Evolutionary conservation across 2,113 vertebrate genomes (phyloP).

Genomic region (Reinhardtius hippoglossoides): DNA sequence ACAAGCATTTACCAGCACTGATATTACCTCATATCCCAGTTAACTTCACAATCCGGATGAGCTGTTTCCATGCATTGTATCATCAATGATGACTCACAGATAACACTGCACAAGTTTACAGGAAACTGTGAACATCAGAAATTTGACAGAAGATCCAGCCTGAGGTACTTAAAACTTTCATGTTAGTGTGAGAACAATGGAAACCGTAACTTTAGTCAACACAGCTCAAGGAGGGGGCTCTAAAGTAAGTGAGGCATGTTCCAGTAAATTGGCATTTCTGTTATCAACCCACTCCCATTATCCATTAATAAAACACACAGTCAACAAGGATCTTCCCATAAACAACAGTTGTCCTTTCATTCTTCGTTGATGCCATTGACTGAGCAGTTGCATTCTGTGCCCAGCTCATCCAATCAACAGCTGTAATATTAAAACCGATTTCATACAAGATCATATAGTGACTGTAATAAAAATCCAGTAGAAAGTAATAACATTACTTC

Average conservation of each 20-base stretch:
- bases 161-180: conserved; percentile 1
- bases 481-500: not conserved
- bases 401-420: not conserved
- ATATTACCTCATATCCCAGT: conserved; percentile 11
- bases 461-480: not conserved
- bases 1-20: not conserved
- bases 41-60: conserved; percentile 3
- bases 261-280: not conserved
- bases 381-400: not conserved
- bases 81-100: conserved; percentile 11
- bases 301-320: not conserved
- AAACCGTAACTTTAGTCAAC: conserved; percentile 1
- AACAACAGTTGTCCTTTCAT: no score
- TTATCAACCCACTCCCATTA: not conserved
- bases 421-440: not conserved
- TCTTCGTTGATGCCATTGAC: not conserved
- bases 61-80: conserved; percentile 28
- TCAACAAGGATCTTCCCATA: not conserved
- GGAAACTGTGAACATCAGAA: conserved; percentile 34
- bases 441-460: not conserved
- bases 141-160: conserved; percentile 19
- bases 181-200: conserved; percentile 21
- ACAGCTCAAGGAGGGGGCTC: not conserved
- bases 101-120: not conserved
- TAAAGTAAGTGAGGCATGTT: not conserved